Conservation (phyloP, 2,888 invertebrate genomes). For the Idaea biselata region DNA sequence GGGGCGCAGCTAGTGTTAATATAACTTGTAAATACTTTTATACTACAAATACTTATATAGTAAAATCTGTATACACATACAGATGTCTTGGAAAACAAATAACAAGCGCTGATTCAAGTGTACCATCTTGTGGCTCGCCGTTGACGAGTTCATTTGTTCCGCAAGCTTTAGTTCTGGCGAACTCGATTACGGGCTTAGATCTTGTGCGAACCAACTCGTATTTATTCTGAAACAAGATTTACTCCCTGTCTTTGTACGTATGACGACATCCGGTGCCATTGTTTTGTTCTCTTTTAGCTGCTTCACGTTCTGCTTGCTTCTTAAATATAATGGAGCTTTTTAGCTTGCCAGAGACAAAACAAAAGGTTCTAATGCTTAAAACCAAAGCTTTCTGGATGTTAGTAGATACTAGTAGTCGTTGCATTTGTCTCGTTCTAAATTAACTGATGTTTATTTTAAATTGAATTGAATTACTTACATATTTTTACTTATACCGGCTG, state of each 20-base stretch:
- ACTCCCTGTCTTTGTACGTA: slow-evolving; percentile 49
- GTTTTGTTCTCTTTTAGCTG: slow-evolving; percentile 42
- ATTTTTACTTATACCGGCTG: not conserved
- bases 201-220: slow-evolving; percentile 25
- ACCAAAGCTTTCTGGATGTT: slow-evolving; percentile 14
- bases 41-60: too few relatives aligned
- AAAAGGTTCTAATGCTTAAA: slow-evolving; percentile 12
- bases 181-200: slow-evolving; percentile 52
- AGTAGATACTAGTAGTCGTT: slow-evolving; percentile 4
- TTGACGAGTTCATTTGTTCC: slow-evolving; percentile 53
- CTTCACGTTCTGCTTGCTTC: slow-evolving; percentile 35
- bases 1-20: too few relatives aligned
- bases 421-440: not conserved
- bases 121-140: slow-evolving; percentile 7
- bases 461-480: not conserved
- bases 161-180: slow-evolving; percentile 53
- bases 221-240: slow-evolving; percentile 24
- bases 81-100: not conserved
- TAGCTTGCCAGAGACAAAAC: slow-evolving; percentile 19
- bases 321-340: slow-evolving; percentile 34
- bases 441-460: not conserved
- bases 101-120: not conserved
- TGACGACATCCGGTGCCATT: slow-evolving; percentile 67
- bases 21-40: too few relatives aligned
- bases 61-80: slow-evolving; percentile 5